Percentiles rank a stretch among this genome's conserved stretches.
These are phyloP conservation scores for Cynaeus angustus DNA, from an alignment of 2,888 invertebrate genomes.

Conservation along the genomic window DNA sequence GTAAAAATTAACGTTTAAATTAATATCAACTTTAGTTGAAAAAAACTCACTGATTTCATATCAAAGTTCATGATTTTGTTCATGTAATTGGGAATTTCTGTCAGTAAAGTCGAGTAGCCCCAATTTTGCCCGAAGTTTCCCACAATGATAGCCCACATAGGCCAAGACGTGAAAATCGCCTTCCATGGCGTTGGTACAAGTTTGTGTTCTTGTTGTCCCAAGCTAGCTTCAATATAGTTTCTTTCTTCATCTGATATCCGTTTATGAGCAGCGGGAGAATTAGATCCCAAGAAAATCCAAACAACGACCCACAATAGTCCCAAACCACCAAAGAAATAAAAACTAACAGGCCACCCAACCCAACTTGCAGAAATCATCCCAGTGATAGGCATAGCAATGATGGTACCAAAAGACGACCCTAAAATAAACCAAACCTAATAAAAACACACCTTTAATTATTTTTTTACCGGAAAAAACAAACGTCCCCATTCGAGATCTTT, in stretches of 20 bases:
- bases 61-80: slow-evolving; percentile 80
- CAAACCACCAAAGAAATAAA: slow-evolving; percentile 80
- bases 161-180: slow-evolving; percentile 81
- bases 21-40: no score
- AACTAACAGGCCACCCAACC: slow-evolving; percentile 84
- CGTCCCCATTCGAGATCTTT: slow-evolving; percentile 80
- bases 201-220: slow-evolving; percentile 43
- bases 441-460: no score
- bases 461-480: slow-evolving; percentile 74
- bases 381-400: slow-evolving; percentile 80
- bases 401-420: slow-evolving; percentile 86
- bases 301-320: slow-evolving; percentile 76
- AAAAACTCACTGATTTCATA: slow-evolving; percentile 77
- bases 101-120: slow-evolving; percentile 88
- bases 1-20: slow-evolving; percentile 60
- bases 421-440: slow-evolving; percentile 43
- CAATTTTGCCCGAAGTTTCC: slow-evolving; percentile 81
- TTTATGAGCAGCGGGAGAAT: slow-evolving; percentile 76
- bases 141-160: slow-evolving; percentile 83
- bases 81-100: slow-evolving; percentile 88
- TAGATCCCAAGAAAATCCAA: slow-evolving; percentile 78
- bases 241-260: slow-evolving; percentile 77
- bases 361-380: slow-evolving; percentile 79
- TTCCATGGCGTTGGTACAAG: slow-evolving; percentile 80
- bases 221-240: slow-evolving; percentile 73